Conservation (phyloP, 1,140 invertebrate species). For the Drosophila mojavensis region DNA sequence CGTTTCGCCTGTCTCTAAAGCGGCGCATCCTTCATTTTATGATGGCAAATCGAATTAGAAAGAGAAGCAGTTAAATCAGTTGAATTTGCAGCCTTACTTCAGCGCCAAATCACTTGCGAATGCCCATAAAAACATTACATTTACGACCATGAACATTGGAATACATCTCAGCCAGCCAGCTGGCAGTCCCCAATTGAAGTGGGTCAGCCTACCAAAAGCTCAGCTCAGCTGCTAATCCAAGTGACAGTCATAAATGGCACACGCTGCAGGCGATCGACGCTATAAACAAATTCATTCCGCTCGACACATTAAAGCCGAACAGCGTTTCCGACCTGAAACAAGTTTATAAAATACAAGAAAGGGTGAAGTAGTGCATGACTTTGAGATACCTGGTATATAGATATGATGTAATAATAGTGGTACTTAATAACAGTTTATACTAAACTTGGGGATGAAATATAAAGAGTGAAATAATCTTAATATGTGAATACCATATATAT, state of each 20-base stretch:
- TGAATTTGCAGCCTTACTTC: slow-evolving; percentile 12
- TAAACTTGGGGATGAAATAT: too few species aligned
- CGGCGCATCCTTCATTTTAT: background rate
- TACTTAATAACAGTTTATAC: too few species aligned
- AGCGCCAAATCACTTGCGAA: slow-evolving; percentile 21
- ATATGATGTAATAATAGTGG: background rate
- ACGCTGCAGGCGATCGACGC: slow-evolving; percentile 55
- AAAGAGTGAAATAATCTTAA: too few species aligned
- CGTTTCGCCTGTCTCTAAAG: background rate
- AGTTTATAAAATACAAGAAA: slow-evolving; percentile 31
- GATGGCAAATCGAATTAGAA: slow-evolving; percentile 1
- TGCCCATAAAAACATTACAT: slow-evolving; percentile 44
- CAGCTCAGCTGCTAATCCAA: slow-evolving; percentile 61
- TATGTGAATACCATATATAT: too few species aligned
- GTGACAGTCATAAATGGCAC: slow-evolving; percentile 72
- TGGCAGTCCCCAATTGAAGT: slow-evolving; percentile 46
- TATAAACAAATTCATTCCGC: slow-evolving; percentile 74
- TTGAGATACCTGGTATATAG: background rate
- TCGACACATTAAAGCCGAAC: slow-evolving; percentile 44
- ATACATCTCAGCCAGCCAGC: slow-evolving; percentile 45
- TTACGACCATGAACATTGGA: slow-evolving; percentile 38
- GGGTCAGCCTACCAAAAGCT: slow-evolving; percentile 53
- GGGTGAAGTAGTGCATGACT: background rate
- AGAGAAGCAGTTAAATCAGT: background rate
- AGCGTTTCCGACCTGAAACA: slow-evolving; percentile 36